Conservation (phyloP, 2,797 vertebrate species). For the Nannoperca australis region DNA sequence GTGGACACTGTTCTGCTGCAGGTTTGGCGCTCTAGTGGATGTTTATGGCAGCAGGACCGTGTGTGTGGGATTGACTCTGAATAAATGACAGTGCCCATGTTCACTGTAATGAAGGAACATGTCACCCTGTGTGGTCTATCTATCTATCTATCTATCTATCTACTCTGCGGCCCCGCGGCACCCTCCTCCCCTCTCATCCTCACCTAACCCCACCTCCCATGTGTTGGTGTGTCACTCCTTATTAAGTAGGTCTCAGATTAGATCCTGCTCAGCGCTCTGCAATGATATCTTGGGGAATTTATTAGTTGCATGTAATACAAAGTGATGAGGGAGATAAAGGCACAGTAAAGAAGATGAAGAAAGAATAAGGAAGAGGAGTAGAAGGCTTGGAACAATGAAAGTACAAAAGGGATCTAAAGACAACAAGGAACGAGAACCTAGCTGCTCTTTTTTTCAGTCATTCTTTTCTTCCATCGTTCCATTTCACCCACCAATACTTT, state of each 20-base stretch:
- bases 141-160: neutral
- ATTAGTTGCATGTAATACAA: slow-evolving; percentile 20
- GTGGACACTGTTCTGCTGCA: neutral
- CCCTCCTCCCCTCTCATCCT: neutral
- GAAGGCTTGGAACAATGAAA: neutral
- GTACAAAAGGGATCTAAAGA: slow-evolving; percentile 11
- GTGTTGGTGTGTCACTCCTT: slow-evolving; percentile 1
- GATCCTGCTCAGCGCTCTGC: slow-evolving; percentile 11
- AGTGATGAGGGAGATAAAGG: neutral
- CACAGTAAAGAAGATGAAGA: neutral
- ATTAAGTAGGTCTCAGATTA: slow-evolving; percentile 30
- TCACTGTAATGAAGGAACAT: no score
- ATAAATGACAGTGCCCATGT: no score
- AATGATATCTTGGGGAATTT: slow-evolving; percentile 16
- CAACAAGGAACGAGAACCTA: slow-evolving; percentile 18
- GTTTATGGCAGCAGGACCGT: neutral
- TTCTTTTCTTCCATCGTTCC: slow-evolving; percentile 9
- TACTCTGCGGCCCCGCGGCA: neutral
- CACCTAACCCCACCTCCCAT: neutral
- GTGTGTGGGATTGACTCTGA: neutral
- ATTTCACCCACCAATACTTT: slow-evolving; percentile 29
- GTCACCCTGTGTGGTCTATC: no score
- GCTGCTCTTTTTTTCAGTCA: slow-evolving; percentile 7
- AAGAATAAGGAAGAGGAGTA: neutral
- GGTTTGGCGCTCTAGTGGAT: no score